Evolutionary conservation across 2,888 invertebrate species (phyloP), one percentile per base, ranked within the genome.

Genomic region (Neuroscelio doddi): DNA sequence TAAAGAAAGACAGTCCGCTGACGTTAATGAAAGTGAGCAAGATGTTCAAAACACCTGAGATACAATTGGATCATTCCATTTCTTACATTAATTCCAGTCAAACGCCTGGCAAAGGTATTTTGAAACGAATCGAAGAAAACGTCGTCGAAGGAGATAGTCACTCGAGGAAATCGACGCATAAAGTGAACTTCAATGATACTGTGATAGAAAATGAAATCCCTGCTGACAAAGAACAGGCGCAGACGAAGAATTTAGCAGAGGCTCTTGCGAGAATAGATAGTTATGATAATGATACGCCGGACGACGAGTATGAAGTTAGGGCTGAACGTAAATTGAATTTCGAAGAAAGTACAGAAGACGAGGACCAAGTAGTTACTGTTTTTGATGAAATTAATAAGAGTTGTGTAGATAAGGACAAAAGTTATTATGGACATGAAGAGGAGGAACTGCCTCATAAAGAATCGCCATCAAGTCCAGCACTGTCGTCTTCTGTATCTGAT

Each of bases 81-180:
- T 58, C 69, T 0, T 81, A 80, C 34, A 59, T 80, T 1, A 84
- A 82, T 58, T 82, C 78, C 0, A 69, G 71, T 44, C 81, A 81
- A 46, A 83, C 80, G 1, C 83, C 82, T 1, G 76, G 72, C 0
- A 80, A 74, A 34, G 70, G 82, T 27, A 83, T 83, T 56, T 56
- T 83, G 12, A 82, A 83, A 29, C 64, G 62, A 63, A 41, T 62
- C 0, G 74, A 76, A 9, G 38, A 26, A 8, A 12, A 9, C 3
- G 24, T 26, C 1, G 17, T 16, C 10, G n/a, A n/a, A n/a, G 41
- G 4, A 5, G 69, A 69, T 3, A 32, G 32, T 0, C 16, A 30
- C 1, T 10, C 41, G 1, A 15, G 39, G 0, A 82, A 74, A 41
- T 72, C 75, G 0, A 5, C 47, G 0, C 71, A 75, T 4, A 82